These are phyloP conservation scores for Drosophila funebris DNA, from an alignment of 1,140 invertebrate species.

Conservation along the genomic window DNA sequence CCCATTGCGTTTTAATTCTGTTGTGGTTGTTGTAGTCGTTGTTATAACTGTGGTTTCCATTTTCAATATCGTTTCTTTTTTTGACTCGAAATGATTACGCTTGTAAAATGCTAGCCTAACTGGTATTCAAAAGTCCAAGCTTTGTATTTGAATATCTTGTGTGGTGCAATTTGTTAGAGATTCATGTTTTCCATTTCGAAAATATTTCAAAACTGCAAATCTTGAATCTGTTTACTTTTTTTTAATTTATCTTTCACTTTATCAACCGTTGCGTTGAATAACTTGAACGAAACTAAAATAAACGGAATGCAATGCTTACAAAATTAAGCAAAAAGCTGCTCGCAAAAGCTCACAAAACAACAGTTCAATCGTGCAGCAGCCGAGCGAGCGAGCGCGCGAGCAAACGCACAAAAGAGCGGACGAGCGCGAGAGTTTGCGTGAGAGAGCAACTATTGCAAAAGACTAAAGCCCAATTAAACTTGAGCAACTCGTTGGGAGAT, in stretches of 20 bases:
- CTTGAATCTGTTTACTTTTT: constrained; percentile 19
- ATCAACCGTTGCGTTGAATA: constrained; percentile 59
- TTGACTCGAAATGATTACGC: constrained; percentile 4
- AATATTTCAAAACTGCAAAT: not conserved
- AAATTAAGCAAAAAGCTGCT: constrained; percentile 48
- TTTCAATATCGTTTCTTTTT: constrained; percentile 25
- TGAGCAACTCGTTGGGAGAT: constrained; percentile 14
- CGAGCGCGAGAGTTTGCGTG: not conserved
- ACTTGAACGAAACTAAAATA: constrained; percentile 61
- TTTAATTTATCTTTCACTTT: constrained; percentile 14
- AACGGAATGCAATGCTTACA: constrained; percentile 25
- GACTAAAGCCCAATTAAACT: constrained; percentile 20
- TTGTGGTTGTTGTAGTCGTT: constrained; percentile 59
- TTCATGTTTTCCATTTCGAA: constrained; percentile 3
- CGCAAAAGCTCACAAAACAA: constrained; percentile 35
- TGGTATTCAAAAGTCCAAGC: not conserved
- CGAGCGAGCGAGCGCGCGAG: not conserved
- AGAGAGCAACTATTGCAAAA: constrained; percentile 33
- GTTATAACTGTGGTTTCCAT: constrained; percentile 73
- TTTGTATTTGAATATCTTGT: not conserved
- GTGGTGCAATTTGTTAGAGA: not conserved
- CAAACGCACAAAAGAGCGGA: not conserved
- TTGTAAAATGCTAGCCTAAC: not conserved
- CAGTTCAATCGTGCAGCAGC: constrained; percentile 25
- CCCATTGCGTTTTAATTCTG: constrained; percentile 46